Base-by-base conservation (phyloP, 1,140 invertebrate genomes). In the Drosophila kikkawai region DNA sequence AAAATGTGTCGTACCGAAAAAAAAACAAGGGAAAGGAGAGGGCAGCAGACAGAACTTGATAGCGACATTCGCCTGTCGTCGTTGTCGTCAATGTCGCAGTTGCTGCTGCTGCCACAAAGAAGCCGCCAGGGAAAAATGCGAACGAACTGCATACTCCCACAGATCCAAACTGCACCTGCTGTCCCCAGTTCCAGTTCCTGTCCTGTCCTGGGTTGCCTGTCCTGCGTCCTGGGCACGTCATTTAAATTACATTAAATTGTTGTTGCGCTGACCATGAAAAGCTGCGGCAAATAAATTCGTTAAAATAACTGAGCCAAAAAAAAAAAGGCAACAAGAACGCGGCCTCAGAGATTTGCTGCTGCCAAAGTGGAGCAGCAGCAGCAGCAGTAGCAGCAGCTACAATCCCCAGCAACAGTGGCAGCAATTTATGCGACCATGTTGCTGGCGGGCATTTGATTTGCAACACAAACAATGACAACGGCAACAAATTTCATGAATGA, bases 181-280 rank as follows among this genome's bases (percentile, higher is more conserved):
- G 76, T 79, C 61, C 74, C 57, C 60, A 39, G 55, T 75, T 69
- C 50, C 60, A 39, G 55, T 75, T 69, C 37, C 70, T 56, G 51
- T 70, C 61, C 60, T 13, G n/a, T 22, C 61, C 63, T 42, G 59
- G 37, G 75, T 51, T 32, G 8, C 29, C 77, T 82, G 70, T 74
- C 68, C 69, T 88, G 85, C 65, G 81, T 87, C 71, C 81, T 90
- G 85, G 86, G 85, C 77, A 83, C 90, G 91, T 92, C 91, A 92
- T 92, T 92, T 92, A 92, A 92, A 92, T 92, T 92, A 92, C 91
- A 92, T 92, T 92, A 92, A 92, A 91, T 92, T 92, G 86, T 92
- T 56, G 53, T 78, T 92, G 91, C 82, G 80, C 80, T 87, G 87
- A 91, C 81, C 80, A 91, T 87, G 83, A 83, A 91, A 91, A 74